Percentiles rank a stretch among this genome's conserved stretches.
Conservation (phyloP, 2,113 vertebrate genomes). For the Ciconia maguari region DNA sequence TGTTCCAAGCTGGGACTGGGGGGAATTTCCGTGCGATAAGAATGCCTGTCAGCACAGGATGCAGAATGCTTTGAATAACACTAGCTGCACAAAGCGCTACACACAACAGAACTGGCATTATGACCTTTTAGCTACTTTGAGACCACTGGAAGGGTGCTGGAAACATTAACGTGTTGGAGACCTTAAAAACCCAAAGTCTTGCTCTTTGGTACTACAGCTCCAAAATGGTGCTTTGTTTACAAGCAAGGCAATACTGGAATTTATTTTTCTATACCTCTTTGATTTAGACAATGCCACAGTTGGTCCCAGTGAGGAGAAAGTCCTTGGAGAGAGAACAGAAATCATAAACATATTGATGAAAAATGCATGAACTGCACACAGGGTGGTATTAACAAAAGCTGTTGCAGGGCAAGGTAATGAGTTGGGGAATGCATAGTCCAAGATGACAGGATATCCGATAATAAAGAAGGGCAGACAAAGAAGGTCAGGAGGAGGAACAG, state of each 20-base stretch:
- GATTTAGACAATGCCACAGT: slow-evolving; percentile 1
- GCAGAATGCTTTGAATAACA: neutral
- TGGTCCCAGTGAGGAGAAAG: neutral
- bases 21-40: neutral
- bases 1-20: neutral
- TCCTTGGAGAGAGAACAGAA: slow-evolving; percentile 18
- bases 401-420: neutral
- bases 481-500: neutral
- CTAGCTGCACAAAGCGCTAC: neutral
- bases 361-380: neutral
- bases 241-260: neutral
- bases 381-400: slow-evolving; percentile 10
- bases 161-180: neutral
- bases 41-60: neutral
- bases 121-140: neutral
- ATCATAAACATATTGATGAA: slow-evolving; percentile 7
- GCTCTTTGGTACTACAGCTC: neutral
- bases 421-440: neutral
- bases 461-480: neutral
- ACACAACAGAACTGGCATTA: neutral
- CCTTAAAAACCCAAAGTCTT: neutral
- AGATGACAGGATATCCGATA: neutral
- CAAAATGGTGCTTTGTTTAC: neutral
- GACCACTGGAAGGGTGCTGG: neutral
- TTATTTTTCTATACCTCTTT: neutral